Base-by-base conservation (phyloP, 2,888 invertebrate genomes). In the Cosmia pyralina region DNA sequence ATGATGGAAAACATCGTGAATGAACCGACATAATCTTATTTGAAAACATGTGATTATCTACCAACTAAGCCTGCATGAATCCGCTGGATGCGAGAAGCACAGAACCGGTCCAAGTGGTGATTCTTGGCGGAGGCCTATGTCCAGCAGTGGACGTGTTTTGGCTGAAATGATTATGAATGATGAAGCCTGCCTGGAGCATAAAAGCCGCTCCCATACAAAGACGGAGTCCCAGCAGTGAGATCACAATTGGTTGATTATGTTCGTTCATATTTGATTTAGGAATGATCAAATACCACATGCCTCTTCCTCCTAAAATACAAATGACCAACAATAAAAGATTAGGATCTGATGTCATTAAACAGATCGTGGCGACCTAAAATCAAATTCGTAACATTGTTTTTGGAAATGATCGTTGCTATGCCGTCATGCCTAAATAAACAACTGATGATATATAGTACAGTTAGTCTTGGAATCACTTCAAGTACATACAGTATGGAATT, bases 331-430 rank as follows among this genome's bases (percentile, higher is more conserved):
- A 66, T 22, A 48, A 75, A 28, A 63, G 41, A 58, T 28, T 52
- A 55, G 13, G 52, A 55, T 65, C 70, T 82, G 81, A 75, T 75
- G 70, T 82, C 79, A 82, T 57, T 34, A 38, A 46, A 34, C n/a
- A 66, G 66, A 64, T 22, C 15, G 34, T 41, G 41, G 34, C 22
- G n/a, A 62, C 6, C 48, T 58, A 4, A 62, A 71, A 59, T 71
- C 38, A 28, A 53, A 77, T 70, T 48, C 19, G 50, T 62, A 62
- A 58, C 41, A 46, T 63, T 62, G 65, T 69, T 69, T 81, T 79
- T 69, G 69, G 75, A 71, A 79, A 63, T 79, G 68, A 71, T 63
- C 60, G 7, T 48, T 2, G 38, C 69, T n/a, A 79, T 79, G 65
- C 6, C 59, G 66, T 81, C 83, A 81, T 59, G 3, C 13, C 59